Evolutionary conservation across 2,888 invertebrate genomes (phyloP).

Genomic region (Coelinius sp.): DNA sequence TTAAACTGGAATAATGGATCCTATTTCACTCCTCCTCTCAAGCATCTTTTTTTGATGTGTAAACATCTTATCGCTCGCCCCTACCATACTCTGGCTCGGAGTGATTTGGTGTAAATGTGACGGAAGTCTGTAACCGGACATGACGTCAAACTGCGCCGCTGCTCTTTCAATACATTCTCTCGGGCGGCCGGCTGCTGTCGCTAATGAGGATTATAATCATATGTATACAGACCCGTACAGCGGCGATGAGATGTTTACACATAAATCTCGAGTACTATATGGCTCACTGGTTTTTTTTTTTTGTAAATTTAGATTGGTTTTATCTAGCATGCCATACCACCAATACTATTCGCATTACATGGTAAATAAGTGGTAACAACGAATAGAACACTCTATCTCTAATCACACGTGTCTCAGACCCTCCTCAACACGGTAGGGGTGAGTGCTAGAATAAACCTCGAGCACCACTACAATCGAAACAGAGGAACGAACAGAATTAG

Average conservation of each 20-base stretch:
- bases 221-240: too few species aligned
- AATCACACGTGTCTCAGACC: conserved; percentile 26
- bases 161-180: too few species aligned
- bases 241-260: too few species aligned
- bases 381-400: conserved; percentile 42
- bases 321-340: conserved; percentile 30
- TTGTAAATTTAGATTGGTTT: background rate
- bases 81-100: too few species aligned
- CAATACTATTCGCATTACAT: conserved; percentile 55
- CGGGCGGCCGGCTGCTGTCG: too few species aligned
- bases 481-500: conserved; percentile 9
- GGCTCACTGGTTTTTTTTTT: too few species aligned
- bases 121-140: too few species aligned
- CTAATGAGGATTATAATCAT: too few species aligned
- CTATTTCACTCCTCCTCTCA: background rate
- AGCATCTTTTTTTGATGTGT: background rate
- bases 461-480: conserved; percentile 44
- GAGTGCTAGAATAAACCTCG: conserved; percentile 9
- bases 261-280: too few species aligned
- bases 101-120: too few species aligned
- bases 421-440: background rate
- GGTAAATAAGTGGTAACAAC: conserved; percentile 63
- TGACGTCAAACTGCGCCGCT: too few species aligned
- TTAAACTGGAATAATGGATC: background rate
- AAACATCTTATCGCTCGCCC: too few species aligned